phyloP scores from a whole-genome alignment of 2,888 invertebrate species.

The Phoenoteleia sp. region DNA sequence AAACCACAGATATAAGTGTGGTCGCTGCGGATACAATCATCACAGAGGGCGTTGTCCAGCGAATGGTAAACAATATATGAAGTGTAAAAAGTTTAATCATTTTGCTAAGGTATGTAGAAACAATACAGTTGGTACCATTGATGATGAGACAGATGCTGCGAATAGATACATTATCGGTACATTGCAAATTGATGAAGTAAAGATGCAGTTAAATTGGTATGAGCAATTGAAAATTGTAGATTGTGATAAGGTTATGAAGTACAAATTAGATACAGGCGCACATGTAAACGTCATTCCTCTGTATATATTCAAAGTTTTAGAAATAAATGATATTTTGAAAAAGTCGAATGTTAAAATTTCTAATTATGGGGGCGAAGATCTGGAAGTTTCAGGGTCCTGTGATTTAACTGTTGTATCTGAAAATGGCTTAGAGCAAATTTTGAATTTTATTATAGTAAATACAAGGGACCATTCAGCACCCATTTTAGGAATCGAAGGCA shows the following conservation, averaged over 20 bases:
- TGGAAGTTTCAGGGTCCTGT: slow-evolving; percentile 2
- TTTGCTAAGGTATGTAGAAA: slow-evolving; percentile 54
- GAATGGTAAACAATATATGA: slow-evolving; percentile 49
- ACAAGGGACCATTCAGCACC: background rate
- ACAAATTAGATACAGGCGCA: background rate
- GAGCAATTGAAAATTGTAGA: too few relatives aligned
- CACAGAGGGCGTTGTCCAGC: slow-evolving; percentile 37
- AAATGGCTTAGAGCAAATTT: background rate
- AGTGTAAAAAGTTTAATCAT: slow-evolving; percentile 51
- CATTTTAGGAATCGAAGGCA: background rate
- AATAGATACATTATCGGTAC: background rate
- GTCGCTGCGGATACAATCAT: slow-evolving; percentile 46
- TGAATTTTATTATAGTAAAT: background rate
- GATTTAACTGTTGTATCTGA: background rate
- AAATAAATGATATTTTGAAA: background rate
- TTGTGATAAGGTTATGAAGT: background rate
- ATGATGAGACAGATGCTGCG: background rate
- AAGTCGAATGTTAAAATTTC: background rate
- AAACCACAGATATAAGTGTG: slow-evolving; percentile 45
- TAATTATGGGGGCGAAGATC: background rate
- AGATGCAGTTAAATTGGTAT: too few relatives aligned
- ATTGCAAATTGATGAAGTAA: background rate
- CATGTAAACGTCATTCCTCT: background rate
- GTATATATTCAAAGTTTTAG: slow-evolving; percentile 5
- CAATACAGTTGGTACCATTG: slow-evolving; percentile 4